Conservation (phyloP, 2,797 vertebrate genomes). For the Alectoris magna region DNA sequence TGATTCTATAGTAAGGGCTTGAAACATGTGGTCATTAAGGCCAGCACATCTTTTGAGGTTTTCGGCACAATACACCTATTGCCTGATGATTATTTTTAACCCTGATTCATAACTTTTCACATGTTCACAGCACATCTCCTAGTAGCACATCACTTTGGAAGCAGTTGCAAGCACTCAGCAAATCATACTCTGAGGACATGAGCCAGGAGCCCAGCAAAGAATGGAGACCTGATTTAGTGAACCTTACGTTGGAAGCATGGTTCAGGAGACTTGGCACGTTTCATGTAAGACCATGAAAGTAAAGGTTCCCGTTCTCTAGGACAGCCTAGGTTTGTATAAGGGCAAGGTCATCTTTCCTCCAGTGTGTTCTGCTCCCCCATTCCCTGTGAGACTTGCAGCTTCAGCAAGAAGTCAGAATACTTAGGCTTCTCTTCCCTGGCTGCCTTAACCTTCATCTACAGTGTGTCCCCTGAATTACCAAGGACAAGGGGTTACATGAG, state of each 20-base stretch:
- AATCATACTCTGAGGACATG: not conserved
- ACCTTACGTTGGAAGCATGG: not conserved
- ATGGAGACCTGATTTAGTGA: not conserved
- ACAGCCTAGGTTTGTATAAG: rapidly evolving
- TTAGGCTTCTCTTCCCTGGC: not conserved
- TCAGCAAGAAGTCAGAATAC: not conserved
- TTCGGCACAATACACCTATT: not conserved
- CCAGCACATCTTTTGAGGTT: not conserved
- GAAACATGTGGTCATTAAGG: rapidly evolving
- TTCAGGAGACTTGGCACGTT: not conserved
- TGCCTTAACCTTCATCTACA: not conserved
- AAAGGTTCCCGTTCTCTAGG: not conserved
- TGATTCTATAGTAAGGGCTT: not conserved
- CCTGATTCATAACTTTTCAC: not conserved
- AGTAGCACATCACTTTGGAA: not conserved
- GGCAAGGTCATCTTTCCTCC: not conserved
- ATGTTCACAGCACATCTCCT: not conserved
- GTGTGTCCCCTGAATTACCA: not conserved
- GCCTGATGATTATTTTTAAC: not conserved
- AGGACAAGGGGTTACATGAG: not conserved
- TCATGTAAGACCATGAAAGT: not conserved
- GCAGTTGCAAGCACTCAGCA: not conserved
- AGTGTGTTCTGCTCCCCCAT: not conserved
- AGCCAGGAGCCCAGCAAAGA: not conserved
- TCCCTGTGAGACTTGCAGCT: not conserved